Evolutionary conservation across 1,140 invertebrate genomes (phyloP).

Genomic region (Aphelenchoides avenae): DNA sequence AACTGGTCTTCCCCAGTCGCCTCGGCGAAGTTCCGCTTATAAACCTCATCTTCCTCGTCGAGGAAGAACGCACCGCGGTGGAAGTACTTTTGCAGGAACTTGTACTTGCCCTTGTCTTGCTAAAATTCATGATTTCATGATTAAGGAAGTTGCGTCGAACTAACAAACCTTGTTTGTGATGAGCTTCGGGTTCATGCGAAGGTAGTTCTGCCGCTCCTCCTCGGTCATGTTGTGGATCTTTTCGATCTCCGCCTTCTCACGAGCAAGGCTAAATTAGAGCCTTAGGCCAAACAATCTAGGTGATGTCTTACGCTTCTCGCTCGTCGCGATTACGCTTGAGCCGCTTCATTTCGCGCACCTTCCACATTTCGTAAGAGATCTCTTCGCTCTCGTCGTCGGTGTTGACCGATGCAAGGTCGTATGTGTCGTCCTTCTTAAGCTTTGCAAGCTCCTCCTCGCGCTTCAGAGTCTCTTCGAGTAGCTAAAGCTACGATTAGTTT

Average conservation of each 20-base stretch:
- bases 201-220: constrained; percentile 83
- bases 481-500: constrained; percentile 59
- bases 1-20: constrained; percentile 98
- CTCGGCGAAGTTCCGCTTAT: constrained; percentile 89
- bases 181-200: constrained; percentile 82
- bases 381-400: constrained; percentile 98
- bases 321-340: constrained; percentile 93
- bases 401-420: constrained; percentile 75
- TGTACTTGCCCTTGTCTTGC: constrained; percentile 87
- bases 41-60: constrained; percentile 85
- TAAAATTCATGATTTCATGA: constrained; percentile 24
- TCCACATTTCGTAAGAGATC: constrained; percentile 91
- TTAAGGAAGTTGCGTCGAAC: constrained; percentile 1
- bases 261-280: constrained; percentile 61
- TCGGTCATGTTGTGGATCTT: constrained; percentile 87
- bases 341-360: constrained; percentile 86
- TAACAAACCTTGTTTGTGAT: constrained; percentile 80
- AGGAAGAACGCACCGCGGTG: constrained; percentile 97
- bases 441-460: constrained; percentile 65
- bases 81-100: constrained; percentile 98
- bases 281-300: constrained; percentile 13
- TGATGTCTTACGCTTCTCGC: constrained; percentile 72
- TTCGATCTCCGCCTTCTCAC: constrained; percentile 84
- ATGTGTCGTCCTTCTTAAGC: constrained; percentile 59
- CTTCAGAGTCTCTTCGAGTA: constrained; percentile 80